Evolutionary conservation across 2,888 invertebrate species (phyloP).

Genomic region (Polydrusus tereticollis): DNA sequence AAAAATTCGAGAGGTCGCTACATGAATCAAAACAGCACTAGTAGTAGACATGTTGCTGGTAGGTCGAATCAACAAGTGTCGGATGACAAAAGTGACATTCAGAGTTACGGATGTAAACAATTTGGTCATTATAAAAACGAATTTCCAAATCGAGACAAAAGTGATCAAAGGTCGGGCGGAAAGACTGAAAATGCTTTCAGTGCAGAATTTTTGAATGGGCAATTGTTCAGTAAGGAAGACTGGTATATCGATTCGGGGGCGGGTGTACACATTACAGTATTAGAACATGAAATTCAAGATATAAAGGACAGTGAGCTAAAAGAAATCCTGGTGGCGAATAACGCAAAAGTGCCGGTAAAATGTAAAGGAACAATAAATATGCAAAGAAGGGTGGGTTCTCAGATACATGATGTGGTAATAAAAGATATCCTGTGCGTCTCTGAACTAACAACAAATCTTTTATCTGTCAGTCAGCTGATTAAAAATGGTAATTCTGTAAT

Average conservation of each 20-base stretch:
- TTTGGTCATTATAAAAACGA: constrained; percentile 20
- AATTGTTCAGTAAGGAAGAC: neutral
- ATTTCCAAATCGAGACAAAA: constrained; percentile 10
- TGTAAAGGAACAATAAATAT: constrained; percentile 10
- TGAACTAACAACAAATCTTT: no score
- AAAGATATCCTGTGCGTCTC: no score
- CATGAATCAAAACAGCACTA: no score
- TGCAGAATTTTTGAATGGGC: constrained; percentile 22
- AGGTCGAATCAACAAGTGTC: no score
- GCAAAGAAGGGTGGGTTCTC: neutral
- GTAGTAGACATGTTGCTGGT: no score
- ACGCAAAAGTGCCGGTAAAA: neutral
- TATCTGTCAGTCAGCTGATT: neutral
- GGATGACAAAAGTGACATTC: no score
- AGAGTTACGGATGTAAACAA: constrained; percentile 1
- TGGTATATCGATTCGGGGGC: neutral
- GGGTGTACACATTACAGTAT: neutral
- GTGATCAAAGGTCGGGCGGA: neutral
- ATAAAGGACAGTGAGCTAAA: neutral
- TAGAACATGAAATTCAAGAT: neutral
- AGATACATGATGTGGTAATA: neutral
- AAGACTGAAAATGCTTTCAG: neutral
- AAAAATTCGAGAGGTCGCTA: no score
- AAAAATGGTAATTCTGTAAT: neutral
- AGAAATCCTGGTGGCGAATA: neutral